These are phyloP conservation scores for Pseudorhombus dupliciocellatus DNA, from an alignment of 2,113 vertebrate genomes.

Conservation along the genomic window DNA sequence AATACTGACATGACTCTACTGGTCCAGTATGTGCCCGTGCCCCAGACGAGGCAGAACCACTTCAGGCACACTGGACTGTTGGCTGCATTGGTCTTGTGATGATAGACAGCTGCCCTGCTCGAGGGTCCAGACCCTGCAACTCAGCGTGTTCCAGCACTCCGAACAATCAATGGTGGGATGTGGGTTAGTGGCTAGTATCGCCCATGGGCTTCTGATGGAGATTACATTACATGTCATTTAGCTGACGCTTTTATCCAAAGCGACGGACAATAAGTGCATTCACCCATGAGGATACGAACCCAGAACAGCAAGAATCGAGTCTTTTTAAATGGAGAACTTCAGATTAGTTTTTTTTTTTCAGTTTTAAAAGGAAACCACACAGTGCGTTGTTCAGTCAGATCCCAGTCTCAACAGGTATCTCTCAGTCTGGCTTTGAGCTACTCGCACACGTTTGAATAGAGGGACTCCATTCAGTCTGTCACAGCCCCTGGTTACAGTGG, in stretches of 20 bases:
- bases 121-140: conserved; percentile 46
- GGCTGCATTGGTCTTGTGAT: conserved; percentile 49
- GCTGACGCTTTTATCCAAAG: too few relatives aligned
- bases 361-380: neutral
- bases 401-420: conserved; percentile 7
- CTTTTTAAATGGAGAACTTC: too few relatives aligned
- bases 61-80: conserved; percentile 36
- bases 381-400: conserved; percentile 6
- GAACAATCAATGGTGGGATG: conserved; percentile 63
- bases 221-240: too few relatives aligned
- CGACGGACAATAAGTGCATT: too few relatives aligned
- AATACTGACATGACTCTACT: conserved; percentile 72
- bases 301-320: too few relatives aligned
- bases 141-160: conserved; percentile 56
- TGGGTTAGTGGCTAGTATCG: conserved; percentile 6
- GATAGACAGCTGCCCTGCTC: conserved; percentile 54
- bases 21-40: conserved; percentile 52
- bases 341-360: neutral
- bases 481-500: conserved; percentile 37
- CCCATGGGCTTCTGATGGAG: conserved; percentile 3
- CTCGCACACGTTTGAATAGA: conserved; percentile 38
- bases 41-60: conserved; percentile 50
- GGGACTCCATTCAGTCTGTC: conserved; percentile 46
- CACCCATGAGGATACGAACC: too few relatives aligned
- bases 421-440: conserved; percentile 21